Base-by-base conservation (phyloP, 1,140 invertebrate genomes). In the Ips nitidus region DNA sequence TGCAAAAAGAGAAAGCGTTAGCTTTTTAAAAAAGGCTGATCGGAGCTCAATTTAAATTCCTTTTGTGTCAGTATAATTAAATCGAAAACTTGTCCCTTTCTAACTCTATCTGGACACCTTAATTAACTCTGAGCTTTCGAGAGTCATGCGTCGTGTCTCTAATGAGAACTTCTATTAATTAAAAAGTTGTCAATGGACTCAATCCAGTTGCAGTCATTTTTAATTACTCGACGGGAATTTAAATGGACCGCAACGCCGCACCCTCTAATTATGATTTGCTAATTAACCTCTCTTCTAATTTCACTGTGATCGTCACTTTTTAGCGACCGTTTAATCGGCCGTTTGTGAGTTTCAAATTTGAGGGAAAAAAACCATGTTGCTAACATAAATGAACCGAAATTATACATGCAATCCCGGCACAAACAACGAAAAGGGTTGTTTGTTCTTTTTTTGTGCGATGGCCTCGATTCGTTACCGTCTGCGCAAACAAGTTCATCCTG, bases 141-240 rank as follows among this genome's bases (percentile, higher is more conserved):
- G 53, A 56, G 4, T 56, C 53, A 56, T 56, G 53, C 53, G 38
- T 56, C 53, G 53, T 56, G 53, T 47, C 58, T 47, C 40, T 61
- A 61, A 61, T 61, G 58, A 61, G 58, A 42, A 2, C 41, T 61
- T 47, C 58, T 47, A 61, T 61, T 61, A 61, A 61, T 61, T 61
- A 61, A 61, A 61, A 61, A 41, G 41, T 61, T 61, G 58, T 61
- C 58, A 61, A 61, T 61, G 37, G 58, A 6, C 39, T 8, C 58
- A 61, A 47, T 61, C 43, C 58, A 61, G 40, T 61, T 37, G 43
- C 7, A 61, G 41, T 36, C 38, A 47, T 61, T 61, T 61, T 61
- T 61, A 61, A 61, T 61, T 61, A 61, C 58, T 61, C 58, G 39
- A 7, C 2, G 41, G 22, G 39, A 61, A 61, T 42, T 61, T 61